phyloP scores from a whole-genome alignment of 2,113 vertebrate genomes.

The Phoxinus phoxinus region DNA sequence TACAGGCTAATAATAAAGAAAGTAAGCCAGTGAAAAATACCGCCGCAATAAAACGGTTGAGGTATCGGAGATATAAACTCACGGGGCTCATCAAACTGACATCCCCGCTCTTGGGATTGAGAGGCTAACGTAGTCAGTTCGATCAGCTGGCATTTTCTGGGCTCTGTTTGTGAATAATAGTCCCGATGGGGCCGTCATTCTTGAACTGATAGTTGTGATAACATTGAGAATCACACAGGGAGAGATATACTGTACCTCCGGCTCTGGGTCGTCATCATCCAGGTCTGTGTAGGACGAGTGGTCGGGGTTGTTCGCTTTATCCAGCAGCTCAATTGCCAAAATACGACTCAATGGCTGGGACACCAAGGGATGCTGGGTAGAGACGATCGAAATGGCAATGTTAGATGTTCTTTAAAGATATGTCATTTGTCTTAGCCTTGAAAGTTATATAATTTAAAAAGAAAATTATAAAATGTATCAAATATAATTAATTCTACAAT shows the following conservation, averaged over 20 bases:
- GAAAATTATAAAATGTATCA: not conserved
- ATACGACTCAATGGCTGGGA: slow-evolving; percentile 83
- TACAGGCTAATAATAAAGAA: slow-evolving; percentile 14
- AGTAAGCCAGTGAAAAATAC: not conserved
- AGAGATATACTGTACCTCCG: slow-evolving; percentile 76
- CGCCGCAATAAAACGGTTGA: not conserved
- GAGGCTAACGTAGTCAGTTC: not conserved
- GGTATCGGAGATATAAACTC: not conserved
- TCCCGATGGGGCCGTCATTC: not conserved
- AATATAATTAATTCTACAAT: slow-evolving; percentile 27
- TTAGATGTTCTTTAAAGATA: not conserved
- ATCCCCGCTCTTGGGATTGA: not conserved
- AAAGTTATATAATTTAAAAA: not conserved
- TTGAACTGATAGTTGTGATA: slow-evolving; percentile 33
- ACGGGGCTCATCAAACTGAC: not conserved
- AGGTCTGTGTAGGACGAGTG: slow-evolving; percentile 83
- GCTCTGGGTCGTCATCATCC: slow-evolving; percentile 82
- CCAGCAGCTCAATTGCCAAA: slow-evolving; percentile 84
- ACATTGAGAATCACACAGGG: slow-evolving; percentile 18
- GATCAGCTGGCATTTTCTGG: slow-evolving; percentile 7
- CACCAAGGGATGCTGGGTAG: slow-evolving; percentile 83
- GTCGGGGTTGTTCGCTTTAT: slow-evolving; percentile 88
- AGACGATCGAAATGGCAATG: not conserved
- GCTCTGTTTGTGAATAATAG: slow-evolving; percentile 23
- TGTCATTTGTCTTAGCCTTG: not conserved